Evolutionary conservation across 2,888 invertebrate genomes (phyloP), one percentile per base, ranked within the genome.

Genomic region (Mesoligia furuncula): DNA sequence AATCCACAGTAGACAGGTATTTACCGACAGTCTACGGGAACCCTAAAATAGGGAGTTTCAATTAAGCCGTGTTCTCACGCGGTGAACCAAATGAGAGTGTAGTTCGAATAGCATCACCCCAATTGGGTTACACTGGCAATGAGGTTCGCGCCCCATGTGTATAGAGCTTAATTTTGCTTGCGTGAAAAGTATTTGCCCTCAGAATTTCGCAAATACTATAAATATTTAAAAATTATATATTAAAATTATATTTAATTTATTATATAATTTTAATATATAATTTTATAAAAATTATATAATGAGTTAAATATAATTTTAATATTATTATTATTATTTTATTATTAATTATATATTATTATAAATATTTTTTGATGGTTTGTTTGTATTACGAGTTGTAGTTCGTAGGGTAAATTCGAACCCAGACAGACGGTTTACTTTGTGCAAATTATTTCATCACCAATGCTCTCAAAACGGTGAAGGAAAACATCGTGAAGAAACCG

Each of bases 51-150:
- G 39, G 54, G 42, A 36, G 69, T 72, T 83, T 54, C 74, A 85
- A 84, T 84, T 74, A 84, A 75, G 51, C 62, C 62, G 5, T 80
- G 66, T 81, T 85, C 73, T 71, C 66, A 76, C 39, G 72, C 27
- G 72, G 51, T 57, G 42, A 4, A 4, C 61, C 39, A 31, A 51
- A 85, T 61, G 62, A 70, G 77, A 70, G 66, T 62, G 77, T 74
- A 62, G 54, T 80, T 75, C 57, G 54, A 71, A 74, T 36, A 66
- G 62, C n/a, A n/a, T n/a, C n/a, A 15, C 69, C 54, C 9, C 39
- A 61, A 77, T 82, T 54, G 75, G 39, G 15, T 81, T 75, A 68
- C 20, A 48, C 17, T 27, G 39, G 17, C 42, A 75, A 75, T 81
- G 62, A 42, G 67, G 64, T 81, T 81, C 45, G 11, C 39, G 11